Evolutionary conservation across 1,140 invertebrate species (phyloP), one percentile per base, ranked within the genome.

Genomic region (Pseudomyrmex dendroicus): DNA sequence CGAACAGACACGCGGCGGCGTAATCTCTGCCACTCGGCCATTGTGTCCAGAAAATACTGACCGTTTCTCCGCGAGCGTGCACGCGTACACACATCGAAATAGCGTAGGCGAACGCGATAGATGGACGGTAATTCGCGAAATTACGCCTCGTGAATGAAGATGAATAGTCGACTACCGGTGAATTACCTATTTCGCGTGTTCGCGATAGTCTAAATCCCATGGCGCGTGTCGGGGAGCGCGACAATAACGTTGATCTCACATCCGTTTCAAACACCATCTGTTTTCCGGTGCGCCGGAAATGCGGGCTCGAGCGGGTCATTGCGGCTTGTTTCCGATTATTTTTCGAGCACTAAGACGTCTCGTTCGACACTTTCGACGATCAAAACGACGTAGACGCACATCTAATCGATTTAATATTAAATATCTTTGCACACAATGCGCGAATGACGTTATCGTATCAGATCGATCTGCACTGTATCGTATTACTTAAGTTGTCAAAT

Each of bases 41-140:
- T 86, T 78, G 68, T 63, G 44, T 44, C 35, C 68, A 56, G 77
- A 67, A 73, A 74, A 77, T 74, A 86, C n/a, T 22, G 72, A 48
- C 15, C 64, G 70, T 76, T 77, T 77, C 3, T 59, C 10, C 61
- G 15, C 61, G 15, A 22, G 63, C 12, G 35, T 56, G 13, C 67
- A 22, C 35, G 10, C 15, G 44, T 20, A 20, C 66, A 25, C 68
- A 72, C 61, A 61, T 74, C 66, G 72, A 82, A 82, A 77, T 74
- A 48, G 52, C 48, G 35, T 57, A 20, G 17, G 8, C n/a, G 5
- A 50, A 35, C 22, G 17, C 88, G 86, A 91, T 90, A 87, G 83
- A 89, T 90, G 73, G 48, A 50, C 64, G 50, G 61, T 77, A 85
- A 90, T 90, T 84, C 74, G 54, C 72, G 70, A 86, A 91, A 89